Percentiles rank a stretch among this genome's conserved stretches.
phyloP scores from a whole-genome alignment of 2,113 vertebrate species.

The Balaeniceps rex region DNA sequence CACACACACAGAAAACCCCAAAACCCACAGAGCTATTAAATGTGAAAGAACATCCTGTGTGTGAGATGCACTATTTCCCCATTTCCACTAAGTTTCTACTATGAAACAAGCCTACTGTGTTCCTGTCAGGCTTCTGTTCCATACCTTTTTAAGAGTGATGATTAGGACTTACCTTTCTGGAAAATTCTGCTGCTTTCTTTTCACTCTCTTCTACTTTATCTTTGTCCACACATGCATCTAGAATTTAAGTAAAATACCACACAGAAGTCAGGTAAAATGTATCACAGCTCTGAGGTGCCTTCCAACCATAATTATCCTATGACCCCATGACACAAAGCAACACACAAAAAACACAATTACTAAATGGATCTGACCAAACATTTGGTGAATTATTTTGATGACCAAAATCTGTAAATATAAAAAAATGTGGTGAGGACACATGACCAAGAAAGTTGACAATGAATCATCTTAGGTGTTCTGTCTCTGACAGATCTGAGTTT shows the following conservation, averaged over 20 bases:
- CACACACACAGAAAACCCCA: neutral
- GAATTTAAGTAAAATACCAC: neutral
- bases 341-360: neutral
- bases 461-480: neutral
- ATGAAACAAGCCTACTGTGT: neutral
- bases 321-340: neutral
- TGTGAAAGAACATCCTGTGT: neutral
- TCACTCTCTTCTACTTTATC: slow-evolving; percentile 96
- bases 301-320: neutral
- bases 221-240: slow-evolving; percentile 95
- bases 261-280: neutral
- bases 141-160: neutral
- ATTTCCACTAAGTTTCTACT: neutral
- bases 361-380: neutral
- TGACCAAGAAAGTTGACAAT: neutral
- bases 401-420: neutral
- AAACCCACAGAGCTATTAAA: neutral
- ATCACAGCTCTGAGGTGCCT: neutral
- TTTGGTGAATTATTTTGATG: neutral
- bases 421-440: neutral
- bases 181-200: slow-evolving; percentile 91
- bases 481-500: neutral
- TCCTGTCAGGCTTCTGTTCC: neutral
- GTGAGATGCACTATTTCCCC: neutral
- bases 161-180: slow-evolving; percentile 88